Evolutionary conservation across 2,888 invertebrate genomes (phyloP).

Genomic region (Machimus rusticus): DNA sequence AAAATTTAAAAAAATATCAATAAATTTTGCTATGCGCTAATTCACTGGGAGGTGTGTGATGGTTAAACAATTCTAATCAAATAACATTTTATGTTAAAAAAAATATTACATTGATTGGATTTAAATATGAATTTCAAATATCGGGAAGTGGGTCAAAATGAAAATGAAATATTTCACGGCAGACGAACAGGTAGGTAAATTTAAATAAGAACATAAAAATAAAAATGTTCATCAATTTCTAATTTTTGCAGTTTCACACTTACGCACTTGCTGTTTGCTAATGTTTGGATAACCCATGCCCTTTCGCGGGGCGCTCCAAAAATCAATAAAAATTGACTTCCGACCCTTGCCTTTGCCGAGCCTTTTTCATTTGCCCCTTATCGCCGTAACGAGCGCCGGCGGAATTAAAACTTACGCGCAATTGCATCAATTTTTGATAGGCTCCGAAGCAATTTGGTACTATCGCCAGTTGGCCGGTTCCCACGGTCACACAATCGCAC

Average conservation of each 20-base stretch:
- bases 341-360: not conserved
- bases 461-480: slow-evolving; percentile 1
- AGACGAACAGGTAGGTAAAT: no score
- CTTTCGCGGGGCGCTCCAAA: not conserved
- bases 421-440: slow-evolving; percentile 25
- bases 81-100: no score
- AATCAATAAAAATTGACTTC: slow-evolving; percentile 28
- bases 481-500: not conserved
- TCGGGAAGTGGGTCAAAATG: no score
- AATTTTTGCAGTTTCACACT: not conserved
- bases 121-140: no score
- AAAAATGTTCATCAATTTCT: not conserved
- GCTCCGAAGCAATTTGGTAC: slow-evolving; percentile 9
- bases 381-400: not conserved
- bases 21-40: no score
- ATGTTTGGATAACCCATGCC: not conserved
- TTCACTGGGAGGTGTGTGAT: no score
- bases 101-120: no score
- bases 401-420: slow-evolving; percentile 16
- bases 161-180: no score
- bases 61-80: no score
- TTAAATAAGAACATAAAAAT: no score
- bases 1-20: no score
- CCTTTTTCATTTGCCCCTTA: not conserved
- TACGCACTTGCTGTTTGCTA: not conserved